Conservation (phyloP, 2,113 vertebrate genomes). For the Blennius ocellaris region DNA sequence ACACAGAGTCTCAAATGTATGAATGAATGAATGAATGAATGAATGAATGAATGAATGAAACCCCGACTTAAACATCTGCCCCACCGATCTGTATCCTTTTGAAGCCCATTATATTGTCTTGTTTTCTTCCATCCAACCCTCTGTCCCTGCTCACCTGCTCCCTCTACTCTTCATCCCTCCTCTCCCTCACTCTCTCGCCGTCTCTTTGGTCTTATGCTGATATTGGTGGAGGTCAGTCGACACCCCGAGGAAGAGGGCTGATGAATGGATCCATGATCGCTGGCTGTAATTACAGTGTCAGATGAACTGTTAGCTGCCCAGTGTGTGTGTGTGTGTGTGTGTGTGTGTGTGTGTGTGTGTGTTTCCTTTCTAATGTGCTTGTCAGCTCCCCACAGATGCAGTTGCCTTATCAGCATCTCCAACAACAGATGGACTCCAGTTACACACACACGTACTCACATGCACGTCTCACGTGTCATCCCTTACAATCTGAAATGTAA, state of each 20-base stretch:
- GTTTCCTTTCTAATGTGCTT: constrained; percentile 58
- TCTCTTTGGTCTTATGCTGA: constrained; percentile 23
- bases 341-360: constrained; percentile 21
- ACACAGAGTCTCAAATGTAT: constrained; percentile 10
- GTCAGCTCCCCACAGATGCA: constrained; percentile 71
- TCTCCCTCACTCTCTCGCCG: constrained; percentile 12
- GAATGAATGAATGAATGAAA: constrained; percentile 44
- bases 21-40: constrained; percentile 42
- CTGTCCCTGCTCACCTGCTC: neutral
- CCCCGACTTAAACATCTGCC: constrained; percentile 39
- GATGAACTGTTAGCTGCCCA: constrained; percentile 72
- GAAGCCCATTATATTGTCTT: constrained; percentile 30
- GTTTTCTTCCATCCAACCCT: neutral
- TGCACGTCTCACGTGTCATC: constrained; percentile 17
- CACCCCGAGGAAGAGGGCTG: constrained; percentile 60
- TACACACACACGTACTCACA: constrained; percentile 30
- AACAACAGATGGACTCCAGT: constrained; percentile 75
- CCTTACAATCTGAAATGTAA: constrained; percentile 25
- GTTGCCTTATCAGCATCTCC: constrained; percentile 75
- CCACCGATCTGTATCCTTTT: constrained; percentile 43
- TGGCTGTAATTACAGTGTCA: constrained; percentile 80
- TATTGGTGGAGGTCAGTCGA: constrained; percentile 70
- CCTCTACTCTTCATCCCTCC: neutral
- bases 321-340: constrained; percentile 20
- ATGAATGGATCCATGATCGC: constrained; percentile 71